These are phyloP conservation scores for Apodemus agrarius DNA, from an alignment of 2,797 vertebrate species.

Conservation along the genomic window DNA sequence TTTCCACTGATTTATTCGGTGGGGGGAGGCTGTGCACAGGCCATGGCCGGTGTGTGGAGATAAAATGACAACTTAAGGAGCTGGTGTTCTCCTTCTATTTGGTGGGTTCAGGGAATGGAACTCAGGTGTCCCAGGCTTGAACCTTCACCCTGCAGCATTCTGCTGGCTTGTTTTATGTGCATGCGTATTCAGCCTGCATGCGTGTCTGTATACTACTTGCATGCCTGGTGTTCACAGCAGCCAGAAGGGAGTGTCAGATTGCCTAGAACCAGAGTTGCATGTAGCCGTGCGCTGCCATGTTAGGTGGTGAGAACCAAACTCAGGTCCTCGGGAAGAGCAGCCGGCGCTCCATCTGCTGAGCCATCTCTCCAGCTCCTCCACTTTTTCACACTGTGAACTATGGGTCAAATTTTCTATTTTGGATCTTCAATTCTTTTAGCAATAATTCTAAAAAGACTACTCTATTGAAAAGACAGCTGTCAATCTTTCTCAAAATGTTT, in stretches of 20 bases:
- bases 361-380: background rate
- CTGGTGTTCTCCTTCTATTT: background rate
- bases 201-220: too few species aligned
- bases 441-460: background rate
- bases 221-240: background rate
- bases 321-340: background rate
- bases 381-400: background rate
- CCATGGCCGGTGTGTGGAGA: background rate
- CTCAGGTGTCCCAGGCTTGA: background rate
- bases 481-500: background rate
- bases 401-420: slow-evolving; percentile 11
- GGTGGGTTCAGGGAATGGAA: background rate
- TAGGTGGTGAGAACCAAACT: background rate
- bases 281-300: background rate
- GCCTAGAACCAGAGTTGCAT: background rate
- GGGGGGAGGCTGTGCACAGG: background rate
- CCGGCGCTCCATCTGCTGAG: background rate
- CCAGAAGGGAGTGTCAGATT: background rate
- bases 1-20: background rate
- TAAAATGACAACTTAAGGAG: background rate
- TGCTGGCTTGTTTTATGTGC: background rate
- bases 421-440: background rate
- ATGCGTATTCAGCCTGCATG: background rate
- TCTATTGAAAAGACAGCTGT: background rate
- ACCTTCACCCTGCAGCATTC: background rate